Percentiles rank a stretch among this genome's conserved stretches.
phyloP scores from a whole-genome alignment of 2,888 invertebrate species.

The Eledone cirrhosa region DNA sequence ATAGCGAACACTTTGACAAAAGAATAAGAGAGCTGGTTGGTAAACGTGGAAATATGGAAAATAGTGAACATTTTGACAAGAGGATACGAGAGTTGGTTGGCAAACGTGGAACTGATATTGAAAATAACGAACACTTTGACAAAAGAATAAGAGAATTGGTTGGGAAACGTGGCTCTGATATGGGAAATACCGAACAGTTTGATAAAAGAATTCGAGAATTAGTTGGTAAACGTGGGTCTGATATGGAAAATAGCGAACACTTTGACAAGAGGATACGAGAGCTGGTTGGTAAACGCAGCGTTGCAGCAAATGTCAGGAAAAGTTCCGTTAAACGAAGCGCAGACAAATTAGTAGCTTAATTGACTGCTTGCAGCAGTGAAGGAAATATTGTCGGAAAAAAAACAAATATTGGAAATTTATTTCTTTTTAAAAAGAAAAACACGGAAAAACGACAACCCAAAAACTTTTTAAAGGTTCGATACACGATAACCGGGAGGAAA shows the following conservation, averaged over 20 bases:
- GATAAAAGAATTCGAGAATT: constrained; percentile 9
- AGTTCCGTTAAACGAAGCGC: too few species aligned
- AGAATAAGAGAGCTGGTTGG: constrained; percentile 11
- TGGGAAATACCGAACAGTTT: not conserved
- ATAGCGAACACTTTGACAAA: not conserved
- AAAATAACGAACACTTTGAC: too few species aligned
- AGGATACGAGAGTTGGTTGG: constrained; percentile 5
- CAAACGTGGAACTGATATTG: not conserved
- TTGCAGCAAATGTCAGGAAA: too few species aligned
- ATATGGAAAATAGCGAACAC: too few species aligned
- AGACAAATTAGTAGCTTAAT: too few species aligned
- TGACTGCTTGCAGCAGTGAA: too few species aligned
- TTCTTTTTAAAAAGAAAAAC: too few species aligned
- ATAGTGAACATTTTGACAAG: not conserved
- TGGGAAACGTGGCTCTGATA: not conserved
- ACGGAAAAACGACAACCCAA: not conserved
- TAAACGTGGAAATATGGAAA: not conserved
- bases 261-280: constrained; percentile 5
- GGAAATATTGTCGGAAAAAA: too few species aligned
- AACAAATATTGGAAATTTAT: too few species aligned
- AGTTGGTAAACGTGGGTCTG: not conserved
- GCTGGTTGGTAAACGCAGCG: not conserved
- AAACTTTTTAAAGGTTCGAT: not conserved
- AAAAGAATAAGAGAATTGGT: constrained; percentile 14
- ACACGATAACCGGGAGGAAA: not conserved